Percentiles rank a stretch among this genome's conserved stretches.
These are phyloP conservation scores for Zoanthus solanderi DNA, from an alignment of 92 coral and sea anemone species.

Conservation along the genomic window DNA sequence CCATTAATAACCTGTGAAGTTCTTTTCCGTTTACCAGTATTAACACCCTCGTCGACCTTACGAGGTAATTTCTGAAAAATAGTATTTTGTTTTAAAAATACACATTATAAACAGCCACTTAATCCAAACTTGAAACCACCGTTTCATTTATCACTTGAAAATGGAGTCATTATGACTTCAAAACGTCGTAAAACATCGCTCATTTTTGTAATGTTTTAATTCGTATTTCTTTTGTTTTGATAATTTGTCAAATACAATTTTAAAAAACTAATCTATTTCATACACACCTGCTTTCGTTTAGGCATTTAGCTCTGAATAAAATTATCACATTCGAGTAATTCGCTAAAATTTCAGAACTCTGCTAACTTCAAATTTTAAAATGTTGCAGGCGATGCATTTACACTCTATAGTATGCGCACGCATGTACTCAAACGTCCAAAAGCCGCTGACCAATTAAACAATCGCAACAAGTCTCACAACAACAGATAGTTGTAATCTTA, in stretches of 20 bases:
- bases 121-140: no score
- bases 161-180: no score
- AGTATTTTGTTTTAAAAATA: no score
- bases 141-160: no score
- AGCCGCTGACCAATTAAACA: conserved; percentile 22
- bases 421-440: neutral
- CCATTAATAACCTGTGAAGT: conserved; percentile 8
- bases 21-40: conserved; percentile 9
- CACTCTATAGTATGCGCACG: conserved; percentile 8
- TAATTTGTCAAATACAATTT: no score
- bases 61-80: conserved; percentile 21
- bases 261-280: no score
- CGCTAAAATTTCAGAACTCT: neutral
- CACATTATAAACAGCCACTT: neutral
- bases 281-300: conserved; percentile 42
- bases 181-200: no score
- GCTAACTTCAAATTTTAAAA: no score
- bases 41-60: neutral
- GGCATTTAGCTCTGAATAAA: neutral
- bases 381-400: neutral
- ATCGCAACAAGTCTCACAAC: neutral
- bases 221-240: no score
- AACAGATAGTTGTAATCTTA: neutral
- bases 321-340: neutral
- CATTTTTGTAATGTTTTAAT: no score